Evolutionary conservation across 1,140 invertebrate genomes (phyloP).

Genomic region (Cotesia typhae): DNA sequence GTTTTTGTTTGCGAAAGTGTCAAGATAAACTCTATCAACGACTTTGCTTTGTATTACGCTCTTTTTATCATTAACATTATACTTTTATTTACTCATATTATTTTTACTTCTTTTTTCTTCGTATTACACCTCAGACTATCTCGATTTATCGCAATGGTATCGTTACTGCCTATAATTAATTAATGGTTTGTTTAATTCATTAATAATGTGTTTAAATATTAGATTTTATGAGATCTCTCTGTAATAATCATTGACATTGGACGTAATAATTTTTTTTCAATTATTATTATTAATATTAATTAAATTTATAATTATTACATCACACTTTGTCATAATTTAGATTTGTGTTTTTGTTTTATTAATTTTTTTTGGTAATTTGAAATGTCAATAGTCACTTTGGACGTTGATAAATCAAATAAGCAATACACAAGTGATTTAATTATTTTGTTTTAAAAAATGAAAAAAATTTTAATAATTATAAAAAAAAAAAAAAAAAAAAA

Average conservation of each 20-base stretch:
- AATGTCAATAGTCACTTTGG: too few relatives aligned
- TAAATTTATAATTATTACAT: too few relatives aligned
- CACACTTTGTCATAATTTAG: too few relatives aligned
- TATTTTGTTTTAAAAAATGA: neutral
- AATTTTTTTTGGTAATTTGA: too few relatives aligned
- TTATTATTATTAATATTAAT: too few relatives aligned
- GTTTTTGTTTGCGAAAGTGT: slow-evolving; percentile 34
- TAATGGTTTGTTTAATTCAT: slow-evolving; percentile 2
- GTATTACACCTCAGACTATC: slow-evolving; percentile 25
- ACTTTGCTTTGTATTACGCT: slow-evolving; percentile 3
- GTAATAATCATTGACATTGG: neutral
- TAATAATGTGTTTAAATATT: neutral
- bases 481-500: neutral
- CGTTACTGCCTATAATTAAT: neutral
- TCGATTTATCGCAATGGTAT: slow-evolving; percentile 15
- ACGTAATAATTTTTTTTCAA: neutral
- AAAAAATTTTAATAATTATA: neutral
- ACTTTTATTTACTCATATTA: neutral
- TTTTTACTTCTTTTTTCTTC: neutral
- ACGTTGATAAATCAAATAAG: too few relatives aligned
- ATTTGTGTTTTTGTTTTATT: too few relatives aligned
- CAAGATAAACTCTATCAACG: slow-evolving; percentile 19
- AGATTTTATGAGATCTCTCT: neutral
- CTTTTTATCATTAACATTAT: slow-evolving; percentile 12
- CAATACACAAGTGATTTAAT: neutral